These are phyloP conservation scores for Trachelipus rathkii DNA, from an alignment of 1,140 invertebrate species.

Conservation along the genomic window DNA sequence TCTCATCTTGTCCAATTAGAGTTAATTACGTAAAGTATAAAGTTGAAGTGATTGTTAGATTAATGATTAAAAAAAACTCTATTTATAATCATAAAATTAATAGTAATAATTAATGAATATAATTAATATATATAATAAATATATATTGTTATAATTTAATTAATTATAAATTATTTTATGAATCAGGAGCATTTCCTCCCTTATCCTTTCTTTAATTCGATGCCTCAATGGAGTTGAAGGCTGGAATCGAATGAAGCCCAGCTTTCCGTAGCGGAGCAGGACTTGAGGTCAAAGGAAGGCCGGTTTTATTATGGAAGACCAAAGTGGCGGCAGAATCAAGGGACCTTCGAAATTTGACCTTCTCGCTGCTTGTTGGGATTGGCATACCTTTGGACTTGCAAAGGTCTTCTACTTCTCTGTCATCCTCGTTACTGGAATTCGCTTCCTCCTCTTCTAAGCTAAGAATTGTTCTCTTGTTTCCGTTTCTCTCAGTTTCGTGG, in stretches of 20 bases:
- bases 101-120: too few relatives aligned
- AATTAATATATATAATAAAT: too few relatives aligned
- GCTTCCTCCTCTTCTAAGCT: not conserved
- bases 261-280: slow-evolving; percentile 73
- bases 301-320: slow-evolving; percentile 75
- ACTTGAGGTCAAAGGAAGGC: slow-evolving; percentile 76
- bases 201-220: slow-evolving; percentile 72
- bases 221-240: slow-evolving; percentile 73
- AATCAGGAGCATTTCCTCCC: too few relatives aligned
- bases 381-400: slow-evolving; percentile 33
- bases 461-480: slow-evolving; percentile 18
- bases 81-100: too few relatives aligned
- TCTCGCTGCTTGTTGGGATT: slow-evolving; percentile 40
- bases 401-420: slow-evolving; percentile 33
- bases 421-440: not conserved
- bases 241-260: slow-evolving; percentile 80
- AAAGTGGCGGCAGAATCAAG: slow-evolving; percentile 74
- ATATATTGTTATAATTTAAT: too few relatives aligned
- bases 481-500: not conserved
- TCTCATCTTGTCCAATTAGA: too few relatives aligned
- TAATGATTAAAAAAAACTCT: too few relatives aligned
- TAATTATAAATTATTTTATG: too few relatives aligned
- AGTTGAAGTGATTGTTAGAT: too few relatives aligned
- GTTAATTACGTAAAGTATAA: too few relatives aligned
- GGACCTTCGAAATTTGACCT: slow-evolving; percentile 65